Evolutionary conservation across 2,888 invertebrate species (phyloP).

Genomic region (Cephus runcator): DNA sequence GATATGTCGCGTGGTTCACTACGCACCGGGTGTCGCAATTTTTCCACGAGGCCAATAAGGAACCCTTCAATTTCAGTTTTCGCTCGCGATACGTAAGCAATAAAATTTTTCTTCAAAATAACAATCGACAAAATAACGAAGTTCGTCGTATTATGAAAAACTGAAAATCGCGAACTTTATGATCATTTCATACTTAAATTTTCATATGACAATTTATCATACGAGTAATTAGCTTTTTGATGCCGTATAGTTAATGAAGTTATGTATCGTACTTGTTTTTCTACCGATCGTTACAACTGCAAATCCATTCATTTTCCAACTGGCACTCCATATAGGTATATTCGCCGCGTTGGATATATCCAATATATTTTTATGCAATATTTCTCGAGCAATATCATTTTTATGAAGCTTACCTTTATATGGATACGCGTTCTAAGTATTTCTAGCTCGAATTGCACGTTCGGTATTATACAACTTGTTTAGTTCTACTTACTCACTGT

Average conservation of each 20-base stretch:
- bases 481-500: slow-evolving; percentile 35
- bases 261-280: neutral
- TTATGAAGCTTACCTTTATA: neutral
- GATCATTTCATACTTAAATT: neutral
- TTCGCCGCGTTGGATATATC: neutral
- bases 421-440: neutral
- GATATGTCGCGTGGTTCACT: slow-evolving; percentile 52
- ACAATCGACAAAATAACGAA: neutral
- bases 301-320: neutral
- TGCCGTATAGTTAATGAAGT: neutral
- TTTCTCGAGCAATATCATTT: neutral
- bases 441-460: neutral
- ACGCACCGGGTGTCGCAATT: slow-evolving; percentile 46
- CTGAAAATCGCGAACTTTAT: neutral
- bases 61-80: neutral
- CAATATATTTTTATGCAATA: neutral
- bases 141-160: neutral
- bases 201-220: neutral
- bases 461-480: slow-evolving; percentile 46
- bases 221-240: neutral
- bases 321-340: neutral
- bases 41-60: slow-evolving; percentile 8
- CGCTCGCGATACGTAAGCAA: neutral
- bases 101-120: neutral
- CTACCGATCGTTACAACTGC: neutral